Percentiles rank a stretch among this genome's conserved stretches.
These are phyloP conservation scores for Ommatoiulus sabulosus DNA, from an alignment of 2,888 invertebrate species.

Conservation along the genomic window DNA sequence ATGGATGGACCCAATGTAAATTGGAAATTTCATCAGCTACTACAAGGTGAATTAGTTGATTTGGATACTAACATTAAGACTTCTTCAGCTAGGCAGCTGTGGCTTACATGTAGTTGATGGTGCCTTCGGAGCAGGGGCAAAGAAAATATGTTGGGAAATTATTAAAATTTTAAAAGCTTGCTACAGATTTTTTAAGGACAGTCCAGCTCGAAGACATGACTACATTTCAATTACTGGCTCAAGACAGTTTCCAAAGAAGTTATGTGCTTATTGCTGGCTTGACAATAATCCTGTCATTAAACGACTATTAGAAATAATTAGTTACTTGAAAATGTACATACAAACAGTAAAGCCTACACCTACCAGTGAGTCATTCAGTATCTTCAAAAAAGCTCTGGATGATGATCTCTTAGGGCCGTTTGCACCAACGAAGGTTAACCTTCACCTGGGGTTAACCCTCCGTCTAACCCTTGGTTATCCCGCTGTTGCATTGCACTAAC, in stretches of 20 bases:
- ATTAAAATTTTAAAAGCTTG: conserved; percentile 61
- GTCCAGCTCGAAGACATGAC: conserved; percentile 63
- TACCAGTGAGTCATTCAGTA: not conserved
- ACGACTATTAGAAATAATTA: not conserved
- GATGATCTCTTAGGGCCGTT: no score
- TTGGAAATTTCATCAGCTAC: not conserved
- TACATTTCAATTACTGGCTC: conserved; percentile 61
- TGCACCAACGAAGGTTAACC: no score
- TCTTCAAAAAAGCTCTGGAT: not conserved
- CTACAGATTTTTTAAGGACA: conserved; percentile 64
- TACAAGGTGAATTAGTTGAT: not conserved
- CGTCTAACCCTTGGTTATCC: no score
- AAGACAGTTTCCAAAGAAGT: conserved; percentile 63
- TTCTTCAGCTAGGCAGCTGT: conserved; percentile 64
- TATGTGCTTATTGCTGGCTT: conserved; percentile 62
- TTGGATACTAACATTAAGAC: not conserved
- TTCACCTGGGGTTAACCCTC: no score
- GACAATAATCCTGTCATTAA: conserved; percentile 61
- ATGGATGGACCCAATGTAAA: conserved; percentile 33
- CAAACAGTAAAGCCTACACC: not conserved
- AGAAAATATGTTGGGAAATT: conserved; percentile 62
- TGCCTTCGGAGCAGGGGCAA: conserved; percentile 63
- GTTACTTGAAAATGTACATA: not conserved
- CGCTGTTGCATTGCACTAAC: no score
- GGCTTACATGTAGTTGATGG: conserved; percentile 64